Evolutionary conservation across 1,140 invertebrate species (phyloP).

Genomic region (Drosophila ercepeae): DNA sequence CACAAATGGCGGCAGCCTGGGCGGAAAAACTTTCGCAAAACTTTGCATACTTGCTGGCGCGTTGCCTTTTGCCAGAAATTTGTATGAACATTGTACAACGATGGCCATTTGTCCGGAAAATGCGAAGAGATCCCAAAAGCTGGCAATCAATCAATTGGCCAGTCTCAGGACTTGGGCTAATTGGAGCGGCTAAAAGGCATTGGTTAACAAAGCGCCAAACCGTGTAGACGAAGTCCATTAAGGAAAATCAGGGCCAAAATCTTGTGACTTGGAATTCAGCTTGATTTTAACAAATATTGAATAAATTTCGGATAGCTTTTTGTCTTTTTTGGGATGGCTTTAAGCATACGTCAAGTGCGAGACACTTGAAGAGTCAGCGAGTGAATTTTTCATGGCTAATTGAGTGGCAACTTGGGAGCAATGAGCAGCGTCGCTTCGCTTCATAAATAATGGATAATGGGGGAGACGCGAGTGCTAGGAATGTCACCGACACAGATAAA

Average conservation of each 20-base stretch:
- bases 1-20: constrained; percentile 46
- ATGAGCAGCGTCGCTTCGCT: constrained; percentile 46
- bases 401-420: constrained; percentile 77
- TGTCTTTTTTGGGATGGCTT: not conserved
- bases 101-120: constrained; percentile 34
- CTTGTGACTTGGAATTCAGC: constrained; percentile 15
- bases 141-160: constrained; percentile 77
- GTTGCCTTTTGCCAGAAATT: constrained; percentile 29
- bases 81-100: constrained; percentile 53
- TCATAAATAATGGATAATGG: constrained; percentile 80
- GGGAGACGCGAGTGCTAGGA: constrained; percentile 13
- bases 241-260: not conserved
- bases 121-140: constrained; percentile 27
- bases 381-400: constrained; percentile 77
- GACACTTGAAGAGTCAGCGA: constrained; percentile 50
- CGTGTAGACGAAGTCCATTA: constrained; percentile 23
- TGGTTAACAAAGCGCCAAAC: constrained; percentile 5
- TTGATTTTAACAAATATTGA: constrained; percentile 16
- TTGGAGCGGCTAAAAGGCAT: constrained; percentile 45
- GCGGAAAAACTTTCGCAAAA: constrained; percentile 66
- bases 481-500: not conserved
- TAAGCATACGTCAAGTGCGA: constrained; percentile 48
- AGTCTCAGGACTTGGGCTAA: constrained; percentile 37
- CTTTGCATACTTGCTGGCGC: constrained; percentile 73
- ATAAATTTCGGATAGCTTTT: constrained; percentile 11